Percentiles rank a stretch among this genome's conserved stretches.
Evolutionary conservation across 37 sponge, comb jelly and placozoan genomes (phyloP).

Genomic region (Beroe forskalii): DNA sequence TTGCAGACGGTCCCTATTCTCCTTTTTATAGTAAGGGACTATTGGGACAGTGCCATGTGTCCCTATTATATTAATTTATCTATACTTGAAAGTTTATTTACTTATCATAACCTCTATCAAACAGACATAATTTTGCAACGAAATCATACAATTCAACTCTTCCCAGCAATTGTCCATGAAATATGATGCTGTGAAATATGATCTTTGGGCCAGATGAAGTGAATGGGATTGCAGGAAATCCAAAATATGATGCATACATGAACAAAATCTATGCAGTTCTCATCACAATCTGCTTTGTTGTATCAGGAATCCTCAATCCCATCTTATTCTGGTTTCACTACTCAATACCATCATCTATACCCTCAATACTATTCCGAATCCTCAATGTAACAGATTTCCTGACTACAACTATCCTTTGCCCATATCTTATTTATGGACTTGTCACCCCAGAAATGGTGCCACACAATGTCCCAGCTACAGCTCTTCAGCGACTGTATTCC

Average conservation of each 20-base stretch:
- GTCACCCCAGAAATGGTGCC: neutral
- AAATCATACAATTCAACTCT: too few species aligned
- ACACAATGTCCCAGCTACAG: neutral
- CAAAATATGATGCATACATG: neutral
- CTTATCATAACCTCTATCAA: too few species aligned
- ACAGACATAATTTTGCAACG: too few species aligned
- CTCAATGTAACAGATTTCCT: constrained; percentile 14
- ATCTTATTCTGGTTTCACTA: neutral
- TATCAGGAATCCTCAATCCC: neutral
- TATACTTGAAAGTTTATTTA: too few species aligned
- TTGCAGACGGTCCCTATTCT: too few species aligned
- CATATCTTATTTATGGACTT: constrained; percentile 24
- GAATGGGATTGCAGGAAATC: neutral
- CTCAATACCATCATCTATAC: neutral
- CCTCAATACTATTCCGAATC: constrained; percentile 11
- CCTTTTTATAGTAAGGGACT: too few species aligned
- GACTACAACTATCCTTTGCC: constrained; percentile 3
- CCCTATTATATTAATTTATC: too few species aligned
- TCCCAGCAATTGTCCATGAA: too few species aligned
- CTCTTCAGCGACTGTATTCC: neutral
- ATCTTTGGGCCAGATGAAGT: neutral
- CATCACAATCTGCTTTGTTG: neutral
- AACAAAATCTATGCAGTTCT: neutral
- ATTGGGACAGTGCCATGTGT: too few species aligned
- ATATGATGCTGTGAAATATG: too few species aligned